These are phyloP conservation scores for Nothoprocta perdicaria DNA, from an alignment of 2,113 vertebrate genomes.

Conservation along the genomic window DNA sequence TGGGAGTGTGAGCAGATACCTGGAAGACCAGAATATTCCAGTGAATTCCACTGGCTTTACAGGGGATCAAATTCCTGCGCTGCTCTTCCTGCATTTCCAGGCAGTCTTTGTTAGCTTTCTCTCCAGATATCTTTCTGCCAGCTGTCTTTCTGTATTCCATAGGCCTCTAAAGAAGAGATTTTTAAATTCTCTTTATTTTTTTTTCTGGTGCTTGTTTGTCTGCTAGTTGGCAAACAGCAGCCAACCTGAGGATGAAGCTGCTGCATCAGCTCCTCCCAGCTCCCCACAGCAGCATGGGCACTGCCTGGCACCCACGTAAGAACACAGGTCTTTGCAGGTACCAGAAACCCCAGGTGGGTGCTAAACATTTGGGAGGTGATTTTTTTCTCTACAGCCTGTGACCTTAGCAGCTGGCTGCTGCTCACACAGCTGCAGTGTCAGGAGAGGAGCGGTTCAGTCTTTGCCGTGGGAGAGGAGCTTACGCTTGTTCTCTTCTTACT, in stretches of 20 bases:
- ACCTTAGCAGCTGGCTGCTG: not conserved
- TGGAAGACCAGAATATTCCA: not conserved
- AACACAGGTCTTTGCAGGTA: not conserved
- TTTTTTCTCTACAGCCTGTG: too few species aligned
- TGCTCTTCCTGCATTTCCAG: not conserved
- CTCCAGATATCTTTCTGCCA: not conserved
- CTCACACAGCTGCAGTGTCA: not conserved
- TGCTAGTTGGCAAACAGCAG: not conserved
- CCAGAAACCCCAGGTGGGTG: too few species aligned
- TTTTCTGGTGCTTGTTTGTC: not conserved
- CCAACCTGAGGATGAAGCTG: too few species aligned
- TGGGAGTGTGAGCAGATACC: not conserved
- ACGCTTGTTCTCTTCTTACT: rapidly evolving
- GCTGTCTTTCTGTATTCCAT: not conserved
- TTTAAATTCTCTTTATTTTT: not conserved
- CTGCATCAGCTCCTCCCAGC: too few species aligned
- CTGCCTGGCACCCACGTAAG: too few species aligned
- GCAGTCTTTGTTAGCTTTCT: not conserved
- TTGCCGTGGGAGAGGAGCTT: not conserved
- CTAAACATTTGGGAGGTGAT: too few species aligned
- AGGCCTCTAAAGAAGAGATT: not conserved
- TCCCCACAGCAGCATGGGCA: too few species aligned
- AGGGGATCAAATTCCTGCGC: not conserved
- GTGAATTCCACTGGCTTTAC: not conserved
- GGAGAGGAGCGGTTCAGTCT: not conserved